Evolutionary conservation across 2,113 vertebrate genomes (phyloP).

Genomic region (Galemys pyrenaicus): DNA sequence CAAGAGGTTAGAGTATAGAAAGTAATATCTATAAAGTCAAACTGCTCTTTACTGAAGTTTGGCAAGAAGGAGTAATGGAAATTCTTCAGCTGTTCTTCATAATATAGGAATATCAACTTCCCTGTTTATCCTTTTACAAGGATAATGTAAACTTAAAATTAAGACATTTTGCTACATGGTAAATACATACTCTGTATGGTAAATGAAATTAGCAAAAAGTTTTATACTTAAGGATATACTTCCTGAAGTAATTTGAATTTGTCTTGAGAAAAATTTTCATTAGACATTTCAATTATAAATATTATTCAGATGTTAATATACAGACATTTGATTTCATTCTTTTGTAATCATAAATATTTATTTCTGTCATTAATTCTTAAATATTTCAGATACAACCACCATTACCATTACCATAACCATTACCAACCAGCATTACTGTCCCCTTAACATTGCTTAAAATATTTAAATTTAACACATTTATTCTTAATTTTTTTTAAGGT

Average conservation of each 20-base stretch:
- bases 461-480: conserved; percentile 1
- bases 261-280: not conserved
- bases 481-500: not conserved
- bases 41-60: not conserved
- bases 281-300: not conserved
- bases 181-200: not conserved
- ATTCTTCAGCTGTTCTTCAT: not conserved
- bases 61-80: not conserved
- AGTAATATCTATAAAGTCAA: not conserved
- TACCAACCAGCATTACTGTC: too few relatives aligned
- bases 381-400: not conserved
- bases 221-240: not conserved
- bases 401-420: too few relatives aligned
- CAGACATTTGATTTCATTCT: not conserved
- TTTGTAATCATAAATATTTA: not conserved
- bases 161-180: not conserved
- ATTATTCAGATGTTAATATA: not conserved
- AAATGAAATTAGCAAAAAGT: not conserved
- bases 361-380: not conserved
- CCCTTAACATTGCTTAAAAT: not conserved
- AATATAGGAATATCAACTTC: not conserved
- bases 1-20: not conserved
- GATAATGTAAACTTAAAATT: conserved; percentile 15
- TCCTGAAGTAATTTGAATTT: conserved; percentile 15
- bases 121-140: not conserved